Percentiles rank a stretch among this genome's conserved stretches.
These are phyloP conservation scores for Carcharodon carcharias DNA, from an alignment of 2,797 vertebrate genomes.

Conservation along the genomic window DNA sequence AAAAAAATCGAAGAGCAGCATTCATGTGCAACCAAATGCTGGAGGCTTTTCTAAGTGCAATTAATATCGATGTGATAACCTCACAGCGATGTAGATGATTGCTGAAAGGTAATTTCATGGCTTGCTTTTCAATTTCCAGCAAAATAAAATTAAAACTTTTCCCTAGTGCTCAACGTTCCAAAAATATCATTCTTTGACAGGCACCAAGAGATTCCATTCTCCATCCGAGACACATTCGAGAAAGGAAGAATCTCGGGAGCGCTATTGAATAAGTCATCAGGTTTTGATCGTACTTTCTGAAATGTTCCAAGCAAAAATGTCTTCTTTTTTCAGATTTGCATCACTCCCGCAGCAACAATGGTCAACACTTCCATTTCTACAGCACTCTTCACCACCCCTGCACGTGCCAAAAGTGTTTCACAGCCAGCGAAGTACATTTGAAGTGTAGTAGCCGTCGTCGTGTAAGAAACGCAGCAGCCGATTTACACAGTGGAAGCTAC, in stretches of 20 bases:
- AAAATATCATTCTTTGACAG: conserved; percentile 57
- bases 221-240: conserved; percentile 40
- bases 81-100: conserved; percentile 59
- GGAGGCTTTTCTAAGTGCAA: conserved; percentile 56
- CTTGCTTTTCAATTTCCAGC: conserved; percentile 62
- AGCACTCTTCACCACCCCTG: not conserved
- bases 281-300: not conserved
- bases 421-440: not conserved
- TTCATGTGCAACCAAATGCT: not conserved
- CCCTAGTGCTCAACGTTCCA: conserved; percentile 52
- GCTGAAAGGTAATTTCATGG: conserved; percentile 67
- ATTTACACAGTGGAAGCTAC: not conserved
- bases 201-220: conserved; percentile 43
- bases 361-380: not conserved
- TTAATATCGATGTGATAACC: conserved; percentile 58
- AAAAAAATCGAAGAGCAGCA: not conserved
- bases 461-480: not conserved
- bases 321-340: not conserved
- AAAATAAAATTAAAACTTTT: conserved; percentile 54
- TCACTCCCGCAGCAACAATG: not conserved
- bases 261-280: not conserved
- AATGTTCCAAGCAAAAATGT: not conserved
- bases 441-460: not conserved
- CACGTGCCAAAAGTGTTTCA: no score
- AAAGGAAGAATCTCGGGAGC: conserved; percentile 43